A percentile compares a stretch with the other conserved stretches of the same genome.
Evolutionary conservation across 1,140 invertebrate species (phyloP).

Genomic region (Aphidius gifuensis): DNA sequence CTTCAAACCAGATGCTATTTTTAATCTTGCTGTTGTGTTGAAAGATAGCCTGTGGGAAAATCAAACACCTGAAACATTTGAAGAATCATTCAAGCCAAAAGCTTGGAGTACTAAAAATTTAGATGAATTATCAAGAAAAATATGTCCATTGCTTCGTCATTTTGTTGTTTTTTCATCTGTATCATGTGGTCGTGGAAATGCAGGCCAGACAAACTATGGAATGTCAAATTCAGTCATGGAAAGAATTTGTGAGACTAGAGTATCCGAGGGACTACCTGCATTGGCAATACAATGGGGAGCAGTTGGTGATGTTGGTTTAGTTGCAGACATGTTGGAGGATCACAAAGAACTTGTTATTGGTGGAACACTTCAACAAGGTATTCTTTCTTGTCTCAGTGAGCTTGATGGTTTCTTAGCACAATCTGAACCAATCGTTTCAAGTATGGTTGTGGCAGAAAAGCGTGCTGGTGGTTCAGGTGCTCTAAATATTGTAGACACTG

Average conservation of each 20-base stretch:
- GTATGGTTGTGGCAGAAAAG: slow-evolving; percentile 64
- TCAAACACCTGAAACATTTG: slow-evolving; percentile 55
- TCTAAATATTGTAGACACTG: slow-evolving; percentile 49
- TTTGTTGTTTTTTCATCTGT: slow-evolving; percentile 75
- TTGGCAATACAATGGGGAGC: slow-evolving; percentile 63
- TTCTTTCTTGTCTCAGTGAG: slow-evolving; percentile 60
- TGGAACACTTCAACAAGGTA: slow-evolving; percentile 67
- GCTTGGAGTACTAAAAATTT: slow-evolving; percentile 53
- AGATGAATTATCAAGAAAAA: slow-evolving; percentile 53
- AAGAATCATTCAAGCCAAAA: slow-evolving; percentile 54
- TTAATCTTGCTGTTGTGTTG: slow-evolving; percentile 72
- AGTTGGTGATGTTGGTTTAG: slow-evolving; percentile 58
- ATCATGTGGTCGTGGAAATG: slow-evolving; percentile 73
- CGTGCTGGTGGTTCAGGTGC: slow-evolving; percentile 35
- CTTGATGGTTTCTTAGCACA: slow-evolving; percentile 62
- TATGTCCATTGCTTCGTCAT: slow-evolving; percentile 55
- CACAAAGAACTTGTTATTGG: slow-evolving; percentile 59
- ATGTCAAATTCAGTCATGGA: slow-evolving; percentile 63
- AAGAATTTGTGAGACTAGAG: slow-evolving; percentile 57
- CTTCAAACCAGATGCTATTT: too few relatives aligned
- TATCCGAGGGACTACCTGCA: slow-evolving; percentile 53
- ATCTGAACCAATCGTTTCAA: slow-evolving; percentile 59
- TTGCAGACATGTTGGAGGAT: slow-evolving; percentile 65
- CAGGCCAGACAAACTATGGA: slow-evolving; percentile 76
- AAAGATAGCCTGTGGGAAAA: slow-evolving; percentile 56